A percentile compares a stretch with the other conserved stretches of the same genome.
Conservation (phyloP, 2,888 invertebrate species). For the Thera britannica region DNA sequence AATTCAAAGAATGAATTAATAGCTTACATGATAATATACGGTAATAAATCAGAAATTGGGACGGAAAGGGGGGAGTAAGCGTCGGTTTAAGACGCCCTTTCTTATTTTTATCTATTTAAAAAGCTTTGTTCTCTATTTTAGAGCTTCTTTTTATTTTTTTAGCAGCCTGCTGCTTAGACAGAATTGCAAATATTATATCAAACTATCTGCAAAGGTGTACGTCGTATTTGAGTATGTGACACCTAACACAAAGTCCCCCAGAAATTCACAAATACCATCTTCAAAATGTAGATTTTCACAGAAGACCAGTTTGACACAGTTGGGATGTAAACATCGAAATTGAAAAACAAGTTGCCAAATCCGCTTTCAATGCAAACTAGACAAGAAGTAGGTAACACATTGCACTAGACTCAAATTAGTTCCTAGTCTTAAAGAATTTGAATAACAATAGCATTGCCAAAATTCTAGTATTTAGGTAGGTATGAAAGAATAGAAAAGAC, state of each 20-base stretch:
- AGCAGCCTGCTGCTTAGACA: too few relatives aligned
- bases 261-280: not conserved
- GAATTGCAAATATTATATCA: too few relatives aligned
- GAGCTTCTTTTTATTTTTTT: too few relatives aligned
- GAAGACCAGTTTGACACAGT: not conserved
- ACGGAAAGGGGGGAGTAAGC: too few relatives aligned
- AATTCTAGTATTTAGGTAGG: slow-evolving; percentile 1
- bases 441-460: slow-evolving; percentile 26
- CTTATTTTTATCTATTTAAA: too few relatives aligned
- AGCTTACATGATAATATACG: too few relatives aligned
- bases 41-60: too few relatives aligned
- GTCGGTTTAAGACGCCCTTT: too few relatives aligned
- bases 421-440: slow-evolving; percentile 18
- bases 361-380: not conserved
- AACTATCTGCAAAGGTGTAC: too few relatives aligned
- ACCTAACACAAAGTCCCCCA: not conserved
- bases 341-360: not conserved
- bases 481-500: slow-evolving; percentile 19
- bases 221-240: not conserved
- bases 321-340: not conserved
- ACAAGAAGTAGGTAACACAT: not conserved
- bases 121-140: too few relatives aligned
- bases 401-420: slow-evolving; percentile 14
- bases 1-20: too few relatives aligned
- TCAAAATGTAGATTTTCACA: not conserved